phyloP scores from a whole-genome alignment of 2,888 invertebrate species.

The Noctua fimbriata region DNA sequence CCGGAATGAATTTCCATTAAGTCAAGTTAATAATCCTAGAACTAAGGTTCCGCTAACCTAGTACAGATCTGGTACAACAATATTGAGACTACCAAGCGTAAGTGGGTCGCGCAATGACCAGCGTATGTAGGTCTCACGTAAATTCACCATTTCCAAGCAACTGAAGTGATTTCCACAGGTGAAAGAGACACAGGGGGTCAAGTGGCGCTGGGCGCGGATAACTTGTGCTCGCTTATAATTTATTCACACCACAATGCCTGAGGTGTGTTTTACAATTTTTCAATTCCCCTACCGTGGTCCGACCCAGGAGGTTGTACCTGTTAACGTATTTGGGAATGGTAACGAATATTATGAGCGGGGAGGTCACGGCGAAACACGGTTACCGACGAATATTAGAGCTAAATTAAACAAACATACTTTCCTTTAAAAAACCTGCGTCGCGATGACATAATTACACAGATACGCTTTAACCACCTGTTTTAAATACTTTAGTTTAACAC shows the following conservation, averaged over 20 bases:
- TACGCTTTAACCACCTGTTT: conserved; percentile 12
- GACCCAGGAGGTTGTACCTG: conserved; percentile 70
- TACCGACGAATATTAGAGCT: conserved; percentile 67
- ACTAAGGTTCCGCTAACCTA: conserved; percentile 79
- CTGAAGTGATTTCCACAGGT: conserved; percentile 65
- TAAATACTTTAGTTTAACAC: conserved; percentile 11
- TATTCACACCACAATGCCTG: conserved; percentile 86
- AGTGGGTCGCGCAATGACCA: conserved; percentile 83
- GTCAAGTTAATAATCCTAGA: conserved; percentile 80
- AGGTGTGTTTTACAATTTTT: conserved; percentile 83
- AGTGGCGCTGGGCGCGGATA: conserved; percentile 72
- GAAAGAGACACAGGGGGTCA: conserved; percentile 74
- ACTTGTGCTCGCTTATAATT: conserved; percentile 85
- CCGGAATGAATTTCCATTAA: conserved; percentile 70
- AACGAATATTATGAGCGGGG: conserved; percentile 67
- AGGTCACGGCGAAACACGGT: conserved; percentile 69
- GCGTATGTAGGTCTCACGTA: conserved; percentile 73
- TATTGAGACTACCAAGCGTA: conserved; percentile 83
- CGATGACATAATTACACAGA: conserved; percentile 52
- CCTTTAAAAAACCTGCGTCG: conserved; percentile 31
- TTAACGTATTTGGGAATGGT: conserved; percentile 69
- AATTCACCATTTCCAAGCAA: conserved; percentile 73
- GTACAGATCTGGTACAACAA: conserved; percentile 84
- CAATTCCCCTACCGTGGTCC: conserved; percentile 74
- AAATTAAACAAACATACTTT: conserved; percentile 56